Base-by-base conservation (phyloP, 2,888 invertebrate genomes). In the Phoenoteleia sp. region DNA sequence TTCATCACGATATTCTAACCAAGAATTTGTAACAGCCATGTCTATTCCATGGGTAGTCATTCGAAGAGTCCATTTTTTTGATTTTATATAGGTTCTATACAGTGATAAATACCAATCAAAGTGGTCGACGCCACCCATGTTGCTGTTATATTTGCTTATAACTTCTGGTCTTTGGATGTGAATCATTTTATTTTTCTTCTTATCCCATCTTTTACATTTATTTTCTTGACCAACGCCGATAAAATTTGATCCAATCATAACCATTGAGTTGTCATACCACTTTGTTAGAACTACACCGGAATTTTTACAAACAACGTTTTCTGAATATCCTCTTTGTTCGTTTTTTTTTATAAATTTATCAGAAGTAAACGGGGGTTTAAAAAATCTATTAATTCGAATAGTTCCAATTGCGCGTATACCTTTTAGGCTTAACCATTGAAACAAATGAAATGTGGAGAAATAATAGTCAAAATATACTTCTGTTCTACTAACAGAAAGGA, bases 401-500 rank as follows among this genome's bases (percentile, higher is more conserved):
- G 87, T 86, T 60, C 83, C 77, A 19, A 81, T 75, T 27, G 87
- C 76, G 42, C 33, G 52, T 27, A 67, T 29, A 29, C 19, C 23
- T 47, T 79, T 66, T 23, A 54, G 27, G 42, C 81, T 56, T 23
- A 86, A 47, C 52, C 58, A 76, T 52, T 87, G 67, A 60, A 86
- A 82, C 15, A 87, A 33, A 60, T 80, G 47, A 69, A 86, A 88
- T 9, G 85, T 83, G 0, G 64, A 58, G 79, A 62, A 86, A 72
- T 79, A 85, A 42, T 85, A 85, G 54, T 86, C 81, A 79, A 75
- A 81, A 64, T 64, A 81, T 25, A 87, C 15, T 56, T 66, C 54
- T 45, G 3, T 21, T n/a, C n/a, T n/a, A n/a, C n/a, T n/a, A n/a
- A n/a, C n/a, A n/a, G n/a, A n/a, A n/a, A n/a, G n/a, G n/a, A n/a